Evolutionary conservation across 2,113 vertebrate genomes (phyloP).

Genomic region (Regulus satrapa): DNA sequence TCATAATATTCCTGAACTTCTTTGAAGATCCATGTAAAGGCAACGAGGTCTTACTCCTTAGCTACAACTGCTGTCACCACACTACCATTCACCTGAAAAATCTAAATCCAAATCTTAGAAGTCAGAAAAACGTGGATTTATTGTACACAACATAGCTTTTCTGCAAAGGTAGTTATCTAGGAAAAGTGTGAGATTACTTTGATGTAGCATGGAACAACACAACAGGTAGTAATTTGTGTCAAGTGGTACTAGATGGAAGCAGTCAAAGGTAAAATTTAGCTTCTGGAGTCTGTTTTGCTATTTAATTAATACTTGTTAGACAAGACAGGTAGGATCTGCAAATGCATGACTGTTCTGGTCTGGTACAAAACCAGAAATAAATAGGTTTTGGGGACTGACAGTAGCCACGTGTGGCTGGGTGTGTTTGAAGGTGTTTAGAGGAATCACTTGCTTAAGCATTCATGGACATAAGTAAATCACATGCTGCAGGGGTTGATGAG

Average conservation of each 20-base stretch:
- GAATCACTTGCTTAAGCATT: neutral
- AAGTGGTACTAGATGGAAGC: neutral
- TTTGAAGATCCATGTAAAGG: neutral
- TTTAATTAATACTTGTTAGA: neutral
- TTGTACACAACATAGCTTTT: neutral
- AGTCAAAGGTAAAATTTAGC: neutral
- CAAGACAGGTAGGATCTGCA: neutral
- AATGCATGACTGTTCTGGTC: neutral
- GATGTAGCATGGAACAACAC: neutral
- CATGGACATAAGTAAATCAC: neutral
- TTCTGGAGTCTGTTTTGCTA: neutral
- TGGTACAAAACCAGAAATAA: neutral
- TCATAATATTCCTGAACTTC: neutral
- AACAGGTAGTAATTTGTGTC: neutral
- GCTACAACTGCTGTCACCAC: neutral
- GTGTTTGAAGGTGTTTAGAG: neutral
- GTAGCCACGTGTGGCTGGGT: neutral
- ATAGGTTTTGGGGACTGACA: neutral
- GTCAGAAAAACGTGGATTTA: neutral
- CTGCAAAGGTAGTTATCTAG: neutral
- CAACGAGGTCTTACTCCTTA: neutral
- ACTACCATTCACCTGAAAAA: neutral
- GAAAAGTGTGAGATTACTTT: neutral
- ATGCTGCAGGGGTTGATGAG: neutral
- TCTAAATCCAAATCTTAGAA: neutral